A percentile compares a stretch with the other conserved stretches of the same genome.
Evolutionary conservation across 2,888 invertebrate species (phyloP).

Genomic region (Spatulosminthurus flaviceps): DNA sequence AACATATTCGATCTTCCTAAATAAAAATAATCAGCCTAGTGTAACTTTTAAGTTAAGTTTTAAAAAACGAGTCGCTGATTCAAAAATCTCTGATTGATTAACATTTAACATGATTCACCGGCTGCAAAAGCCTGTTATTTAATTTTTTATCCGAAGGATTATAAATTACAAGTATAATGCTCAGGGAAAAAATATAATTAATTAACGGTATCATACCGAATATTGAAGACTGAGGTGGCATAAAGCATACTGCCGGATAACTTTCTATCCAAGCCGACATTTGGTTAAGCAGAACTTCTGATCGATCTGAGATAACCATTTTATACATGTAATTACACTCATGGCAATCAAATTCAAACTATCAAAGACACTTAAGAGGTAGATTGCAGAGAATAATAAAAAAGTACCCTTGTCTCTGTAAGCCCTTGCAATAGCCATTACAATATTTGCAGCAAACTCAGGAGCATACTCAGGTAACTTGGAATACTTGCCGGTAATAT

Average conservation of each 20-base stretch:
- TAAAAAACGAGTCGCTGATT: too few relatives aligned
- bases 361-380: neutral
- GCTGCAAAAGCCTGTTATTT: too few relatives aligned
- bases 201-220: constrained; percentile 56
- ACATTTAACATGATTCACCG: too few relatives aligned
- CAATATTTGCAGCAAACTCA: constrained; percentile 54
- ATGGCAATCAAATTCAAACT: too few relatives aligned
- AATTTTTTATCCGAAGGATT: too few relatives aligned
- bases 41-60: too few relatives aligned
- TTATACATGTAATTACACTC: neutral
- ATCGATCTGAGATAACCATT: constrained; percentile 52
- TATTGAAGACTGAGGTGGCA: constrained; percentile 60
- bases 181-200: too few relatives aligned
- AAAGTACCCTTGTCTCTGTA: constrained; percentile 51
- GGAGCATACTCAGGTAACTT: constrained; percentile 53
- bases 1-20: too few relatives aligned
- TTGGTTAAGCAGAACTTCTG: constrained; percentile 53
- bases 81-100: too few relatives aligned
- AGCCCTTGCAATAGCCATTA: constrained; percentile 55
- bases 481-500: constrained; percentile 53
- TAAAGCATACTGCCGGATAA: constrained; percentile 58
- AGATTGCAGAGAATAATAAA: constrained; percentile 5
- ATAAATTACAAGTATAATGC: too few relatives aligned
- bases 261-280: constrained; percentile 58
- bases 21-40: too few relatives aligned